phyloP scores from a whole-genome alignment of 1,140 invertebrate species.

The Idris sp. region DNA sequence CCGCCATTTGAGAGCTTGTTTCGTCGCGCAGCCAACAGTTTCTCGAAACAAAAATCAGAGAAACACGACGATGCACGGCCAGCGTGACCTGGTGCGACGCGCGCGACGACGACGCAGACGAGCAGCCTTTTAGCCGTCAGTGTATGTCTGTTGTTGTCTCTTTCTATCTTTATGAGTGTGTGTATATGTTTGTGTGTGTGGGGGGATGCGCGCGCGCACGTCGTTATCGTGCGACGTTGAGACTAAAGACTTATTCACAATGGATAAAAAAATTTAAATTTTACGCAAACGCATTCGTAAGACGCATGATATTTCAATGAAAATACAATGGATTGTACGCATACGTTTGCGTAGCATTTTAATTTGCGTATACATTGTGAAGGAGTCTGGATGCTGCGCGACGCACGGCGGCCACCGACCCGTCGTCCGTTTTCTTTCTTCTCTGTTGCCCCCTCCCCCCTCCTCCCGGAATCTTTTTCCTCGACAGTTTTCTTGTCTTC shows the following conservation, averaged over 20 bases:
- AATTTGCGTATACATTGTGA: too few species aligned
- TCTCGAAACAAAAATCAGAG: background rate
- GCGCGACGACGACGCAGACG: constrained; percentile 38
- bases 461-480: constrained; percentile 20
- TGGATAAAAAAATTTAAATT: too few species aligned
- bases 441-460: constrained; percentile 16
- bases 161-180: background rate
- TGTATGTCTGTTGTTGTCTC: constrained; percentile 6
- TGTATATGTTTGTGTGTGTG: constrained; percentile 7
- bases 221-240: constrained; percentile 48
- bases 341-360: too few species aligned
- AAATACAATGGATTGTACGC: too few species aligned
- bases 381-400: constrained; percentile 51
- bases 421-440: constrained; percentile 64
- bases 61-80: constrained; percentile 23
- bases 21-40: constrained; percentile 37
- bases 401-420: constrained; percentile 49
- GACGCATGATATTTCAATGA: too few species aligned
- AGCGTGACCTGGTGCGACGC: constrained; percentile 36
- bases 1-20: constrained; percentile 65
- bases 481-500: constrained; percentile 17
- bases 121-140: constrained; percentile 23
- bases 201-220: constrained; percentile 5
- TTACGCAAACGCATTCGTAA: too few species aligned
- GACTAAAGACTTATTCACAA: too few species aligned